Evolutionary conservation across 2,888 invertebrate genomes (phyloP).

Genomic region (Epiperipatus broadwayi): DNA sequence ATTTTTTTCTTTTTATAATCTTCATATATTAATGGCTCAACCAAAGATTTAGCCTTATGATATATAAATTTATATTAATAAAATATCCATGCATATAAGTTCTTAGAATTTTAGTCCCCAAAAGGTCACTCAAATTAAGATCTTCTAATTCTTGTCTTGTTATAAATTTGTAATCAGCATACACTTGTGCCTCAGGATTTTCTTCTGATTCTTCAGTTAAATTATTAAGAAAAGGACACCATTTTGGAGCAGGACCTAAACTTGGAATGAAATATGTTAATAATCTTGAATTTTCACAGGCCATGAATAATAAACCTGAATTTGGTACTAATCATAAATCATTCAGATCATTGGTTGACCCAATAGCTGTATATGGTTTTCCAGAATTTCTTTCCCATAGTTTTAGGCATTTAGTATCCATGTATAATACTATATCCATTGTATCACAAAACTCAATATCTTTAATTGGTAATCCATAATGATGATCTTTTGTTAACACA

Average conservation of each 20-base stretch:
- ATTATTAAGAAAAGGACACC: slow-evolving; percentile 92
- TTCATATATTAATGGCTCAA: slow-evolving; percentile 83
- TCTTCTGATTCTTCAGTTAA: slow-evolving; percentile 92
- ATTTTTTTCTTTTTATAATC: slow-evolving; percentile 76
- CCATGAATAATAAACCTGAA: slow-evolving; percentile 60
- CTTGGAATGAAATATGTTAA: slow-evolving; percentile 76
- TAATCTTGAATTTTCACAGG: slow-evolving; percentile 84
- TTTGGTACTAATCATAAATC: slow-evolving; percentile 75
- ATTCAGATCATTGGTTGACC: slow-evolving; percentile 54
- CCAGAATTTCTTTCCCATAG: slow-evolving; percentile 78
- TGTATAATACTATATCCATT: slow-evolving; percentile 61
- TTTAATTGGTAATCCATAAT: slow-evolving; percentile 77
- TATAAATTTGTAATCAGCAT: slow-evolving; percentile 96
- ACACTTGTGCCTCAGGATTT: slow-evolving; percentile 53
- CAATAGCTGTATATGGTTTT: slow-evolving; percentile 78
- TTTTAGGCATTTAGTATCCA: slow-evolving; percentile 71
- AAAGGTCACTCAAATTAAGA: slow-evolving; percentile 67
- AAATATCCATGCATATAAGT: slow-evolving; percentile 99
- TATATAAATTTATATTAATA: slow-evolving; percentile 74
- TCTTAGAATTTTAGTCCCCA: slow-evolving; percentile 67
- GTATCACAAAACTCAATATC: slow-evolving; percentile 55
- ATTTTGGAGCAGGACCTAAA: slow-evolving; percentile 74
- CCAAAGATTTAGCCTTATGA: slow-evolving; percentile 59
- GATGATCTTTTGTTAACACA: slow-evolving; percentile 73
- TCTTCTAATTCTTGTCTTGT: slow-evolving; percentile 75